Conservation (phyloP, 1,140 invertebrate species). For the Aleiodes sp. region DNA sequence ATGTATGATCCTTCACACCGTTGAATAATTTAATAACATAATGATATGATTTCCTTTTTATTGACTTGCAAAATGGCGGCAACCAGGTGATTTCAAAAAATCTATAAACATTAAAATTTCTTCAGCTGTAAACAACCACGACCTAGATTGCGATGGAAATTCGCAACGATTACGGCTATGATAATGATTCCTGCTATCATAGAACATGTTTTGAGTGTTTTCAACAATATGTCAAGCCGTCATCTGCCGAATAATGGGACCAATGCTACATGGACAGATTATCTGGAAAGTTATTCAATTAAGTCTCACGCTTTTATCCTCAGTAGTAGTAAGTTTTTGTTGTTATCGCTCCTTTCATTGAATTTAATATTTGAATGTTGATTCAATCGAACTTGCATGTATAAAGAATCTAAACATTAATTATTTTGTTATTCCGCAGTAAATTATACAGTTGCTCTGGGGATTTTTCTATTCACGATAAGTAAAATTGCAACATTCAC, state of each 20-base stretch:
- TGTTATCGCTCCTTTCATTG: background rate
- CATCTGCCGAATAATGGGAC: constrained; percentile 20
- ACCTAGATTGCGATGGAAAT: constrained; percentile 53
- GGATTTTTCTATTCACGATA: constrained; percentile 60
- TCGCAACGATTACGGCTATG: constrained; percentile 42
- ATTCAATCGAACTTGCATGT: background rate
- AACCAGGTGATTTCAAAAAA: background rate
- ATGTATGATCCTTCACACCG: background rate
- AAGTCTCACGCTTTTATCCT: constrained; percentile 56
- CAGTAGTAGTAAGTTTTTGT: constrained; percentile 40
- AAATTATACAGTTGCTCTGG: constrained; percentile 53
- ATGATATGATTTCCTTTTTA: background rate
- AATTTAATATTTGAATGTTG: too few relatives aligned
- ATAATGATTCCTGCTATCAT: constrained; percentile 49
- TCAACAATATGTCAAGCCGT: constrained; percentile 34
- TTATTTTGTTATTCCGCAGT: constrained; percentile 50
- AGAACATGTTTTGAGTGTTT: constrained; percentile 57
- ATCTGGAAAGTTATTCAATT: constrained; percentile 47
- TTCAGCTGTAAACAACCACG: constrained; percentile 44
- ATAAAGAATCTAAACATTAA: background rate
- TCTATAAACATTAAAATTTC: background rate
- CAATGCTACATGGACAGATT: constrained; percentile 50
- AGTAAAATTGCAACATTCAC: constrained; percentile 74
- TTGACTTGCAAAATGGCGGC: background rate
- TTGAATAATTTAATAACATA: background rate